Evolutionary conservation across 2,888 invertebrate species (phyloP), one percentile per base, ranked within the genome.

Genomic region (Adineta ricciae): DNA sequence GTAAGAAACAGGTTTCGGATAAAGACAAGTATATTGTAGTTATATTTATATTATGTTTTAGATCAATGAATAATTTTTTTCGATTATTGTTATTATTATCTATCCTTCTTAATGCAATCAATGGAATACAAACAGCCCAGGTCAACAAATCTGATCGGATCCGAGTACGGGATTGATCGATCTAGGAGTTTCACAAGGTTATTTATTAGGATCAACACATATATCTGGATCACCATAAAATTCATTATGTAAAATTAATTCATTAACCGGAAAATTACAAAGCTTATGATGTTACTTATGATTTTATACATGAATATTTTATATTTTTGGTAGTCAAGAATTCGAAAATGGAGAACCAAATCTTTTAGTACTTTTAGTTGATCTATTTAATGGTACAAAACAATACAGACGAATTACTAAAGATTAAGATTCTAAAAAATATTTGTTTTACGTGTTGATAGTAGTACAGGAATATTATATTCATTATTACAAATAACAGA

Each of bases 131-230:
- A 73, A 73, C 73, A n/a, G n/a, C n/a, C n/a, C n/a, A n/a, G n/a
- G n/a, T n/a, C n/a, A n/a, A n/a, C n/a, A n/a, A n/a, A n/a, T n/a
- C n/a, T n/a, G n/a, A n/a, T n/a, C n/a, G n/a, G n/a, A n/a, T n/a
- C n/a, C n/a, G n/a, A n/a, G n/a, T n/a, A n/a, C n/a, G n/a, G n/a
- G n/a, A n/a, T n/a, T n/a, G n/a, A n/a, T n/a, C n/a, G n/a, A n/a
- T n/a, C n/a, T n/a, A n/a, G n/a, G n/a, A 73, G 19, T 73, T 73
- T 38, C 73, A 38, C n/a, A 73, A 73, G 73, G 73, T 8, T 73
- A 73, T 73, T 38, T 73, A 73, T 73, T 38, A 73, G 73, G 73
- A 73, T 21, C 73, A 73, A 73, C 73, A 21, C 38, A 38, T 73
- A 38, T 38, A 73, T 21, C 38, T 73, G 73, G 73, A 24, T 7